Percentiles rank a stretch among this genome's conserved stretches.
Evolutionary conservation across 2,113 vertebrate species (phyloP).

Genomic region (Uria aalge): DNA sequence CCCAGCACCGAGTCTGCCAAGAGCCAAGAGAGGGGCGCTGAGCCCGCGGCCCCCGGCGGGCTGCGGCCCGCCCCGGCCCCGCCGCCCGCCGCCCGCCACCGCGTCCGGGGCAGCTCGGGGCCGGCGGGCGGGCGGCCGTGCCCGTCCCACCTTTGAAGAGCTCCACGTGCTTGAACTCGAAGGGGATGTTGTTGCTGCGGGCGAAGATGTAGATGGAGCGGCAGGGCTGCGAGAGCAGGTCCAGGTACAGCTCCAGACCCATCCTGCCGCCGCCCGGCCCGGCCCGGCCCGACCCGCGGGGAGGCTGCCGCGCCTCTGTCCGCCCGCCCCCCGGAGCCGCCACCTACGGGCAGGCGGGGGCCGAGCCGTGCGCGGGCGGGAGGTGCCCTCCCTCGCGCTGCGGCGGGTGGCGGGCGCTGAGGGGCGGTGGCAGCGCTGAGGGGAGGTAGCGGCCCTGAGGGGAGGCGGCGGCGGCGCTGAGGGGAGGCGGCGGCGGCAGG

Average conservation of each 20-base stretch:
- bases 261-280: neutral
- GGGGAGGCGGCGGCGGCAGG: neutral
- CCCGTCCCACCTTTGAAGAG: conserved; percentile 74
- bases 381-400: neutral
- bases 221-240: conserved; percentile 83
- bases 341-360: neutral
- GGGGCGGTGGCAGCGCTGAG: neutral
- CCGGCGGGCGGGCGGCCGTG: neutral
- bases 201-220: conserved; percentile 81
- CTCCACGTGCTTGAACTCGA: conserved; percentile 73
- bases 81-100: neutral
- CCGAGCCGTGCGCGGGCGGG: neutral
- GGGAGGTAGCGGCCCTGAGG: neutral
- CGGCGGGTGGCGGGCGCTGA: neutral
- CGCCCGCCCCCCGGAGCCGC: neutral
- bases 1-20: conserved; percentile 47
- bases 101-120: neutral
- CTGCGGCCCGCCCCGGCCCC: neutral
- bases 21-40: conserved; percentile 4
- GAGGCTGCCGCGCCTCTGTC: neutral
- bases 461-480: neutral
- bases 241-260: conserved; percentile 81
- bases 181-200: conserved; percentile 75
- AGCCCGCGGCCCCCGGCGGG: neutral
- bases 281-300: neutral